Conservation (phyloP, 2,888 invertebrate species). For the Synergus itoensis region DNA sequence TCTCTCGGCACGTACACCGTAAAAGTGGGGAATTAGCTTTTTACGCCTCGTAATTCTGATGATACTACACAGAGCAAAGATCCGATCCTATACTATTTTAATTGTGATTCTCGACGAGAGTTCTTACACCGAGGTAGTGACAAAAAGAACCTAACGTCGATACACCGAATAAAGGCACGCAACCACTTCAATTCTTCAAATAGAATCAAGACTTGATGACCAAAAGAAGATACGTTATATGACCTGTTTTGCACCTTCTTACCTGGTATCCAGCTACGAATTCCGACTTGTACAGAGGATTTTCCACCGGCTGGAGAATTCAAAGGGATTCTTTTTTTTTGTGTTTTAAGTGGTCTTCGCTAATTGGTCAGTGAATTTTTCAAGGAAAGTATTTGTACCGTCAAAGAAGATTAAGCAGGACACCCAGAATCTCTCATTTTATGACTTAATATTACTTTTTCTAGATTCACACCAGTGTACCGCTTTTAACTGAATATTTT, state of each 20-base stretch:
- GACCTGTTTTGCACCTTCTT: slow-evolving; percentile 27
- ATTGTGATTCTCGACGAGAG: slow-evolving; percentile 27
- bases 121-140: slow-evolving; percentile 36
- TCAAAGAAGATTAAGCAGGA: too few species aligned
- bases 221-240: slow-evolving; percentile 21
- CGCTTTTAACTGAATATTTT: too few species aligned
- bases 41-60: slow-evolving; percentile 59
- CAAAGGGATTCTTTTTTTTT: neutral
- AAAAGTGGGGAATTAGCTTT: slow-evolving; percentile 68
- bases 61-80: slow-evolving; percentile 36
- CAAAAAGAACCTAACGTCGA: slow-evolving; percentile 54
- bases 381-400: neutral
- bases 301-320: neutral
- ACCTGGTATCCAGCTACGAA: slow-evolving; percentile 8
- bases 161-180: slow-evolving; percentile 54
- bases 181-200: slow-evolving; percentile 27
- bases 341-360: neutral
- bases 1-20: slow-evolving; percentile 61
- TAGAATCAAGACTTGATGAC: slow-evolving; percentile 12
- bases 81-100: slow-evolving; percentile 32
- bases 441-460: too few species aligned
- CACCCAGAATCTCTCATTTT: too few species aligned
- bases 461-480: too few species aligned
- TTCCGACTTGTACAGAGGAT: neutral
- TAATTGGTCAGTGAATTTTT: neutral